These are phyloP conservation scores for Dermolepida albohirtum DNA, from an alignment of 2,888 invertebrate species.

Conservation along the genomic window DNA sequence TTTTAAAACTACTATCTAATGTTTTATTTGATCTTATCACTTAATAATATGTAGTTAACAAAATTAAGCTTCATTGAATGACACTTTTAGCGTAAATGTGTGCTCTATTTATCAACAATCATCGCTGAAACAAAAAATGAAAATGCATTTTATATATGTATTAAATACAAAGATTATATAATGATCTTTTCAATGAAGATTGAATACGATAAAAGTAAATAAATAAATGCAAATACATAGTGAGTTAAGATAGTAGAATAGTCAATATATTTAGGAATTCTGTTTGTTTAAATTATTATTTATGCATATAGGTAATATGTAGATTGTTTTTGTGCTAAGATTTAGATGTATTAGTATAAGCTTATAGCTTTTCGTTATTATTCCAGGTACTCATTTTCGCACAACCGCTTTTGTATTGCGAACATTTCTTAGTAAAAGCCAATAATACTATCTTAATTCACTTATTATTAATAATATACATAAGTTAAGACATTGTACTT, in stretches of 20 bases:
- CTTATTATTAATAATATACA: too few relatives aligned
- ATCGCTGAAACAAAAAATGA: not conserved
- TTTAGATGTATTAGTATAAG: too few relatives aligned
- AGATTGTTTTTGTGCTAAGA: too few relatives aligned
- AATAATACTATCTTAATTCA: too few relatives aligned
- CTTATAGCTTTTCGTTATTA: too few relatives aligned
- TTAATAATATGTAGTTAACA: slow-evolving; percentile 18
- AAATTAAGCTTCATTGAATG: slow-evolving; percentile 15
- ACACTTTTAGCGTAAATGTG: slow-evolving; percentile 6
- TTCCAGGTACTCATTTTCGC: not conserved
- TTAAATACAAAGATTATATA: not conserved
- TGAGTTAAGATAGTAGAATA: slow-evolving; percentile 12
- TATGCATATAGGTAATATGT: too few relatives aligned
- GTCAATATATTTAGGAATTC: too few relatives aligned
- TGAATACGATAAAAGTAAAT: not conserved
- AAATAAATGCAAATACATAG: slow-evolving; percentile 3
- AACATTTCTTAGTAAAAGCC: too few relatives aligned
- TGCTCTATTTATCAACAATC: not conserved
- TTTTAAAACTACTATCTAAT: slow-evolving; percentile 1
- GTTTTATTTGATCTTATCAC: slow-evolving; percentile 30
- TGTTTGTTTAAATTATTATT: too few relatives aligned
- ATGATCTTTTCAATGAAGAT: not conserved
- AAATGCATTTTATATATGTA: too few relatives aligned
- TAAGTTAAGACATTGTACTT: too few relatives aligned
- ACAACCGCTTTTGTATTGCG: too few relatives aligned